Conservation (phyloP, 2,888 invertebrate species). For the Luperina nickerlii region DNA sequence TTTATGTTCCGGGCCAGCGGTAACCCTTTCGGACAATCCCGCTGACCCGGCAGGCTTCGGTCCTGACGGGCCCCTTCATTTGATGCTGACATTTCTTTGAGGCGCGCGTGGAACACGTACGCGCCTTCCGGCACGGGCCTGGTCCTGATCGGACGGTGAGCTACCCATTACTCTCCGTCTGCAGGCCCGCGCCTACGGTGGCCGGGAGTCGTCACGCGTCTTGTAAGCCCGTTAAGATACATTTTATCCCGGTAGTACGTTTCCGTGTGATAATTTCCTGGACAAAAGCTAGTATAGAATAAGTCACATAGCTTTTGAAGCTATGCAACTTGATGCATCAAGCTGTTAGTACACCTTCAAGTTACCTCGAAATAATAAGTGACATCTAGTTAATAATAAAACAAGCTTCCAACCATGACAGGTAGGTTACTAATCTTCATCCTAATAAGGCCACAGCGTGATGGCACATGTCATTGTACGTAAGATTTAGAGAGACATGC, state of each 20-base stretch:
- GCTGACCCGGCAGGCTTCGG: no score
- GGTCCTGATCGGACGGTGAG: no score
- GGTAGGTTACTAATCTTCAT: conserved; percentile 25
- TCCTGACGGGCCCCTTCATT: no score
- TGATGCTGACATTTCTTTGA: no score
- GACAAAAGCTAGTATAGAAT: background rate
- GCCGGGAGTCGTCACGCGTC: no score
- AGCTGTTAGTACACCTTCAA: background rate
- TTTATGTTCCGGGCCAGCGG: no score
- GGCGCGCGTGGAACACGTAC: no score
- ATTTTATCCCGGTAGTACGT: background rate
- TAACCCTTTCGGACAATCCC: no score
- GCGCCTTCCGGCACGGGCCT: no score
- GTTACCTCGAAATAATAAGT: background rate
- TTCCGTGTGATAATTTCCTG: background rate
- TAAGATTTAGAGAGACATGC: conserved; percentile 35
- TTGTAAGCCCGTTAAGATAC: no score
- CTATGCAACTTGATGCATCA: background rate
- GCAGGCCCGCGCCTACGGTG: no score
- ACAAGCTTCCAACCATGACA: background rate
- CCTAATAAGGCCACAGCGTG: conserved; percentile 34
- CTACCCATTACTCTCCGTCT: no score
- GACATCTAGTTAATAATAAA: conserved; percentile 1
- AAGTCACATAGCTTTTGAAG: background rate
- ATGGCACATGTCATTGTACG: conserved; percentile 32